Percentiles rank a stretch among this genome's conserved stretches.
Conservation (phyloP, 2,797 vertebrate species). For the Geotrypetes seraphini region DNA sequence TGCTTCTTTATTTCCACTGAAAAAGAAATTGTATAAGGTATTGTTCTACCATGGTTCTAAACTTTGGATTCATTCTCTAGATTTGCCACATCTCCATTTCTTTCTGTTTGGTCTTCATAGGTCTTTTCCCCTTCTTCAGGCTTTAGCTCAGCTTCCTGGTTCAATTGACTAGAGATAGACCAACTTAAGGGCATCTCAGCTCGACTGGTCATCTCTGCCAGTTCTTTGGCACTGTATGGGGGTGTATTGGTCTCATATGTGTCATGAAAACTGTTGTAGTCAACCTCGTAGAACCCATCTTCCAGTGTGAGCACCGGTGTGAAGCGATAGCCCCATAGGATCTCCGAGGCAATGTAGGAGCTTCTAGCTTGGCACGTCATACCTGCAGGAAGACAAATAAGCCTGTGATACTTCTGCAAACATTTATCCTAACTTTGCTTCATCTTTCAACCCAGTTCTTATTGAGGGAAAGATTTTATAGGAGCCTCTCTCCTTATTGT, state of each 20-base stretch:
- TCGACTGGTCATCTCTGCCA: slow-evolving; percentile 69
- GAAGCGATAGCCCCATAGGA: slow-evolving; percentile 96
- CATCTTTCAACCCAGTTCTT: too few species aligned
- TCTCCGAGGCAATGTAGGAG: slow-evolving; percentile 88
- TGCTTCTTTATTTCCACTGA: slow-evolving; percentile 2
- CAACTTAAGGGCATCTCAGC: slow-evolving; percentile 83
- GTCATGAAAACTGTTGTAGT: slow-evolving; percentile 97
- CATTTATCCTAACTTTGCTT: too few species aligned
- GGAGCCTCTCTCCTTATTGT: too few species aligned
- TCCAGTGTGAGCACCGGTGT: slow-evolving; percentile 91
- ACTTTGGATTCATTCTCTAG: slow-evolving; percentile 91
- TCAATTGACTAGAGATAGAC: slow-evolving; percentile 88
- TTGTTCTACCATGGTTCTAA: slow-evolving; percentile 32
- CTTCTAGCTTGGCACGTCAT: slow-evolving; percentile 97
- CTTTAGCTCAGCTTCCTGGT: slow-evolving; percentile 79
- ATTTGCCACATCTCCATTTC: slow-evolving; percentile 87
- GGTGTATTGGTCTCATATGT: slow-evolving; percentile 95
- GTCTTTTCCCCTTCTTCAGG: slow-evolving; percentile 55
- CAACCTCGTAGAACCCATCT: slow-evolving; percentile 95
- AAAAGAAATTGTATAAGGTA: neutral
- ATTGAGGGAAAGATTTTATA: too few species aligned
- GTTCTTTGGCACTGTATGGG: slow-evolving; percentile 81
- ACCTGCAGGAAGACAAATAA: slow-evolving; percentile 50
- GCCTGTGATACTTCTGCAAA: neutral
- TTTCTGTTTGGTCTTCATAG: slow-evolving; percentile 67